Evolutionary conservation across 2,797 vertebrate genomes (phyloP).

Genomic region (Acropternis orthonyx): DNA sequence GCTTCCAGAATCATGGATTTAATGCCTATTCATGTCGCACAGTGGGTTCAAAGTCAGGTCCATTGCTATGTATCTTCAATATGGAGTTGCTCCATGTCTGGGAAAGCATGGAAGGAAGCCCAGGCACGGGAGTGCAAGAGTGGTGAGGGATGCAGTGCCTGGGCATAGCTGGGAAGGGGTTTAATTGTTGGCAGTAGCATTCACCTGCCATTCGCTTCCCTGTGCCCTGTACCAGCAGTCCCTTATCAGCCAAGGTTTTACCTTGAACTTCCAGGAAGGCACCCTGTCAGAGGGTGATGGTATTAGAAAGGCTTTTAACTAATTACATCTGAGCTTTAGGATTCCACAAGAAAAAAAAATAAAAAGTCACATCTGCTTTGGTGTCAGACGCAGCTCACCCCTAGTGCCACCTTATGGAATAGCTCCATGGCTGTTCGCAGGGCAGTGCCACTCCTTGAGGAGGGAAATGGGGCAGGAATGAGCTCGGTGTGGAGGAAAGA

Average conservation of each 20-base stretch:
- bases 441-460: background rate
- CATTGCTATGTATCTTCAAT: fast-evolving
- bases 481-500: background rate
- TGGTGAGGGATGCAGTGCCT: background rate
- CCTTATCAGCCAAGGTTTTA: background rate
- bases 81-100: background rate
- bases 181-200: background rate
- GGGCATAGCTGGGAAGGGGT: background rate
- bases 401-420: background rate
- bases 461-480: background rate
- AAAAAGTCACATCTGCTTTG: background rate
- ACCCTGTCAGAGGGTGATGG: fast-evolving
- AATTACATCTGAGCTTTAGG: background rate
- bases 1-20: background rate
- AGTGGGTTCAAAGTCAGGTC: background rate
- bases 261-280: background rate
- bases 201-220: background rate
- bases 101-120: background rate
- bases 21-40: background rate
- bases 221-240: background rate
- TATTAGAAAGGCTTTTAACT: conserved; percentile 19
- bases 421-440: fast-evolving
- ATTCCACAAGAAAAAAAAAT: background rate
- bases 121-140: background rate
- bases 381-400: fast-evolving